Evolutionary conservation across 2,888 invertebrate species (phyloP).

Genomic region (Ormyrus pomaceus): DNA sequence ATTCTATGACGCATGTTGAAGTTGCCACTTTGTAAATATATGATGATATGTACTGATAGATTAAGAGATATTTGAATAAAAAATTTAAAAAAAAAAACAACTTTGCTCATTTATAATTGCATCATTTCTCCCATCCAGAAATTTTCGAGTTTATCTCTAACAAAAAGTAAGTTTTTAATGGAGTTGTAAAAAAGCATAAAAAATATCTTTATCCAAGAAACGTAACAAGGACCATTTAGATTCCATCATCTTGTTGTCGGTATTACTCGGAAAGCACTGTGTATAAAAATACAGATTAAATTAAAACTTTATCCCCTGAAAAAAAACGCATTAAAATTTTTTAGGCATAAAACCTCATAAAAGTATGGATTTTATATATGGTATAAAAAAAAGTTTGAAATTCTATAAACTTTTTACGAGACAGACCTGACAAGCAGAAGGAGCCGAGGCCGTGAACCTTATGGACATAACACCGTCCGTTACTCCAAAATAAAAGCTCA

Average conservation of each 20-base stretch:
- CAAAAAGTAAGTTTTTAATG: no score
- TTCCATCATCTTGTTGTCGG: not conserved
- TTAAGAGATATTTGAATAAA: no score
- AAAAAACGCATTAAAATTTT: constrained; percentile 36
- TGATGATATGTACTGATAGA: no score
- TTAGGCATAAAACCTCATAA: constrained; percentile 37
- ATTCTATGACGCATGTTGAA: no score
- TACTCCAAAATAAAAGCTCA: not conserved
- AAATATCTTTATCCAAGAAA: no score
- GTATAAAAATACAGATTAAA: constrained; percentile 27
- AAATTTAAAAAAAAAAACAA: no score
- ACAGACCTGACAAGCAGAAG: constrained; percentile 7
- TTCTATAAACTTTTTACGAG: constrained; percentile 39
- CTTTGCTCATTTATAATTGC: no score
- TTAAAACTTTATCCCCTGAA: constrained; percentile 35
- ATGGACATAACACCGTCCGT: constrained; percentile 11
- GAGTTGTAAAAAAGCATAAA: no score
- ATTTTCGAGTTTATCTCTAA: no score
- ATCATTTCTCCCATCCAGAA: no score
- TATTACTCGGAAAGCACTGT: not conserved
- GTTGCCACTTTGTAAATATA: no score
- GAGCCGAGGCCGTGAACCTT: constrained; percentile 2
- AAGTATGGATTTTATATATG: constrained; percentile 31
- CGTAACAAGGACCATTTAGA: not conserved
- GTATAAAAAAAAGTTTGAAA: constrained; percentile 25